Evolutionary conservation across 2,797 vertebrate species (phyloP), one percentile per base, ranked within the genome.

Genomic region (Helicolenus hilgendorfi): DNA sequence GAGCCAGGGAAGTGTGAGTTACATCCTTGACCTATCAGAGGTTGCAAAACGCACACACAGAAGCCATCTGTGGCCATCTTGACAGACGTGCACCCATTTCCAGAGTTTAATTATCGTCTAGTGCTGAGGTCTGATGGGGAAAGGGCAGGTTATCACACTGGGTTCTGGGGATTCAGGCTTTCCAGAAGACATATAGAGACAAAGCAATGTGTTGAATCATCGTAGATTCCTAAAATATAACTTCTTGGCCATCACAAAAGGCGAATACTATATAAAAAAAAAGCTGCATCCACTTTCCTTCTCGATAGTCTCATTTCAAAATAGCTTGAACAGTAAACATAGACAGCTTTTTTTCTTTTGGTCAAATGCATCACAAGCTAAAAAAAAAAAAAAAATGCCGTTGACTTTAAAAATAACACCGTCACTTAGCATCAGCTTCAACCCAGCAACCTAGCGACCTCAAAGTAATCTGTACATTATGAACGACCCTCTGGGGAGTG

Each of bases 381-480:
- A 72, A 64, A 81, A 71, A 72, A 81, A 71, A 72, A 77, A 81
- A 68, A 5, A 45, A 75, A 81, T 35, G 29, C 1, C 58, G 72
- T 4, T 36, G 22, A 69, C 72, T 87, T 88, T 91, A 89, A 90
- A 94, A 93, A 94, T 94, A 93, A 86, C 86, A 64, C 80, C 11
- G 79, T 91, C 91, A 87, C 85, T 84, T 76, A 72, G 76, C 60
- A 90, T 94, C 73, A 94, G 88, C 85, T 79, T 95, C 88, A 93
- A 87, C 91, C 78, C 70, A 84, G 72, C 89, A 89, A 93, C 77
- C 85, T 89, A 85, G 84, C 67, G 67, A 94, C 79, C 86, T 93
- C 83, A 85, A 94, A 94, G 91, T 92, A 92, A 94, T 94, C 79
- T 88, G 83, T 90, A 92, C 91, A 89, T 94, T 92, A 90, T 91